These are phyloP conservation scores for Cryptocephalus primarius DNA, from an alignment of 2,888 invertebrate species.

Conservation along the genomic window DNA sequence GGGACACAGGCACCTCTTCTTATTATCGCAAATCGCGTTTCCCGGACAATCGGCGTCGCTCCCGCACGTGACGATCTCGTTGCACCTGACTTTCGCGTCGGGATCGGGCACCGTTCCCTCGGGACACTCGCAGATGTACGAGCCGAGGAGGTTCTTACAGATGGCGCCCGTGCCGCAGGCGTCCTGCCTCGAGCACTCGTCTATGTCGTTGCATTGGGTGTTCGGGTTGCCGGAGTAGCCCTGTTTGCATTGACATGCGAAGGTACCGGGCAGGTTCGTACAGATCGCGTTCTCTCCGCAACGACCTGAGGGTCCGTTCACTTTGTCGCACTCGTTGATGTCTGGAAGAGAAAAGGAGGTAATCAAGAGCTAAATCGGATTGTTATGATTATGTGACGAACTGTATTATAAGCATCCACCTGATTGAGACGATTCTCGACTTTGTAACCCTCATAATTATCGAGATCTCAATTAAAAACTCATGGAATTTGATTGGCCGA, in stretches of 20 bases:
- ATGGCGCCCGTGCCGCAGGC: conserved; percentile 72
- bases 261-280: conserved; percentile 70
- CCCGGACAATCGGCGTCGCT: conserved; percentile 74
- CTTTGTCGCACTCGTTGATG: conserved; percentile 79
- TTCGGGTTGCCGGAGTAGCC: conserved; percentile 81
- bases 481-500: no score
- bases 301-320: conserved; percentile 65
- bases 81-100: conserved; percentile 70
- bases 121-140: conserved; percentile 71
- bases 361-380: no score
- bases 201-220: conserved; percentile 68
- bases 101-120: conserved; percentile 74
- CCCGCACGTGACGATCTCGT: conserved; percentile 69
- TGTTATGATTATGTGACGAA: no score
- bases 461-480: no score
- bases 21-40: conserved; percentile 72
- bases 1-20: conserved; percentile 74
- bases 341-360: conserved; percentile 47
- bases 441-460: no score
- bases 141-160: conserved; percentile 68
- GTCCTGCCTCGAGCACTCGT: conserved; percentile 64
- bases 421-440: no score
- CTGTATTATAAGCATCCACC: no score
- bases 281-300: conserved; percentile 80
- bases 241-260: conserved; percentile 68